phyloP scores from a whole-genome alignment of 2,888 invertebrate species.

The Chaitophorus viminalis region DNA sequence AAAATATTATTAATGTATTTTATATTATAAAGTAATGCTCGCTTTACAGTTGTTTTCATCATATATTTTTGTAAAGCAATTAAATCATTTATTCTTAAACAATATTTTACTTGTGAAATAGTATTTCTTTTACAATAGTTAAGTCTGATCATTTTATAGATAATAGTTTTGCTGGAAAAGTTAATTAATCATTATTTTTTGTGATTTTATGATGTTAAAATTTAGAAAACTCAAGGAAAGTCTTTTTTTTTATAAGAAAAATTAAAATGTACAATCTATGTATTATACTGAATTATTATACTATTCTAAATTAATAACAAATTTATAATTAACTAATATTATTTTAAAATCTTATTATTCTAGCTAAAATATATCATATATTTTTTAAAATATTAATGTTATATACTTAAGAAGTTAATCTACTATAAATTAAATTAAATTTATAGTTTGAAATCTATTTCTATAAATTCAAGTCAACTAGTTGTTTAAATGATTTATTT shows the following conservation, averaged over 20 bases:
- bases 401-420: not conserved
- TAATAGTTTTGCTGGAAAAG: not conserved
- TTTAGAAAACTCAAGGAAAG: not conserved
- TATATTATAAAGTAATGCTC: slow-evolving; percentile 11
- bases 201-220: not conserved
- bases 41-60: not conserved
- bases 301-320: no score
- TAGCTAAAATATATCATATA: not conserved
- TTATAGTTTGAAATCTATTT: not conserved
- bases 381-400: no score
- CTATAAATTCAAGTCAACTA: not conserved
- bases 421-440: not conserved
- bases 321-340: not conserved
- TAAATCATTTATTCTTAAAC: no score
- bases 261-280: not conserved
- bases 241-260: not conserved
- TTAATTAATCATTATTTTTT: not conserved
- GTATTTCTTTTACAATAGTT: no score
- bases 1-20: slow-evolving; percentile 8
- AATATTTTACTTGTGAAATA: no score
- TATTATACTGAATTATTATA: no score
- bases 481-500: not conserved
- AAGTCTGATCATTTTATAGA: no score
- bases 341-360: not conserved
- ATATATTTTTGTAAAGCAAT: not conserved